These are phyloP conservation scores for Rhyacichthys aspro DNA, from an alignment of 2,797 vertebrate genomes.

Conservation along the genomic window DNA sequence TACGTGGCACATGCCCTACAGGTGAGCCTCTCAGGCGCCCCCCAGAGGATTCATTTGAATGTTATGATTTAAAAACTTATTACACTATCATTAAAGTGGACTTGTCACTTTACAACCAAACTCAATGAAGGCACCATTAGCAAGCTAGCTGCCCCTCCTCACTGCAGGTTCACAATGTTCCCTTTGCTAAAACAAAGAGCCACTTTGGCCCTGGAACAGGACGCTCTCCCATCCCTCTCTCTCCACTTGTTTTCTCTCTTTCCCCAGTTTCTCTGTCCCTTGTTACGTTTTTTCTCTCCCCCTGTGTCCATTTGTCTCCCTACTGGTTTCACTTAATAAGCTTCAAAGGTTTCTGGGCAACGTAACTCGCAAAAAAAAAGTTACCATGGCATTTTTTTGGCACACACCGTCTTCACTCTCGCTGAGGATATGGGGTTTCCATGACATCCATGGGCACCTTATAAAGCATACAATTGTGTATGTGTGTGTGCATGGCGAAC, in stretches of 20 bases:
- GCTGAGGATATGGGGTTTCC: conserved; percentile 83
- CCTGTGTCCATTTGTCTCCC: conserved; percentile 72
- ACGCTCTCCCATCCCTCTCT: conserved; percentile 58
- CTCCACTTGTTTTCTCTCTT: conserved; percentile 34
- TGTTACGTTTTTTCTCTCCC: conserved; percentile 34
- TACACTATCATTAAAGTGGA: conserved; percentile 20
- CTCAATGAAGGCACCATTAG: conserved; percentile 41
- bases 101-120: conserved; percentile 25
- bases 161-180: conserved; percentile 72
- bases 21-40: neutral
- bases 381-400: conserved; percentile 87
- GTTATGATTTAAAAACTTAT: conserved; percentile 9
- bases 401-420: conserved; percentile 75
- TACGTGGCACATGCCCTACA: neutral
- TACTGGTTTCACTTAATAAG: conserved; percentile 84
- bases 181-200: conserved; percentile 75
- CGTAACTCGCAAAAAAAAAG: conserved; percentile 75
- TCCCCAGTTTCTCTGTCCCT: conserved; percentile 19
- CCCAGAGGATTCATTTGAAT: neutral
- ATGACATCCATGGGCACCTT: conserved; percentile 81
- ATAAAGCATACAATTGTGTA: conserved; percentile 80
- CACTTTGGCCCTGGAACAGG: conserved; percentile 70
- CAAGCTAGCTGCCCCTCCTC: conserved; percentile 37
- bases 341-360: conserved; percentile 85
- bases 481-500: conserved; percentile 50